Evolutionary conservation across 2,797 vertebrate genomes (phyloP).

Genomic region (Meda fulgida): DNA sequence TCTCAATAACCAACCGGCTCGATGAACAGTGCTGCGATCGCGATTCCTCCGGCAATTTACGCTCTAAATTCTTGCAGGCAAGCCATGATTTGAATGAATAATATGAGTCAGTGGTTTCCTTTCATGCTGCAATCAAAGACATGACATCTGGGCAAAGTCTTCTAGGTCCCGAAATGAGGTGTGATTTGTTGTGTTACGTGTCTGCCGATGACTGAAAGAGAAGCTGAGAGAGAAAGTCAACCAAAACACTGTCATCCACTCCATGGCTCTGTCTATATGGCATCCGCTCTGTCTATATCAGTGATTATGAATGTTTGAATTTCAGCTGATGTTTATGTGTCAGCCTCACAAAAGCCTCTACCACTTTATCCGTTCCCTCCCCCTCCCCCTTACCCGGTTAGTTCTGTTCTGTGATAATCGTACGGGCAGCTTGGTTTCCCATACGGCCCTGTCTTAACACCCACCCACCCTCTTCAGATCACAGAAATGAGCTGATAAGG

Average conservation of each 20-base stretch:
- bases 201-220: background rate
- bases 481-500: constrained; percentile 1
- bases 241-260: constrained; percentile 18
- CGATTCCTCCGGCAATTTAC: constrained; percentile 16
- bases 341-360: background rate
- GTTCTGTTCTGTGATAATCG: constrained; percentile 25
- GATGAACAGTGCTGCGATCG: background rate
- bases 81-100: constrained; percentile 21
- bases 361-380: background rate
- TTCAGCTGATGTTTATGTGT: constrained; percentile 33
- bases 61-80: constrained; percentile 7
- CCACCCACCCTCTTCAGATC: constrained; percentile 14
- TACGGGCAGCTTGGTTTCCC: constrained; percentile 29
- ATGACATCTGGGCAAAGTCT: constrained; percentile 12
- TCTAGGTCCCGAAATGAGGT: constrained; percentile 21
- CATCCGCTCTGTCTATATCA: background rate
- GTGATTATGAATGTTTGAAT: constrained; percentile 10
- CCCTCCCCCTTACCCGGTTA: background rate
- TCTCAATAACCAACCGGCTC: background rate
- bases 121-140: constrained; percentile 35
- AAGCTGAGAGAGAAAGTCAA: background rate
- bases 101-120: constrained; percentile 42
- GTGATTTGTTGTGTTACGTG: constrained; percentile 12
- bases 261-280: too few relatives aligned
- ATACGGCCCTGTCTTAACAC: constrained; percentile 29